Evolutionary conservation across 1,140 invertebrate genomes (phyloP).

Genomic region (Saccostrea glomerata): DNA sequence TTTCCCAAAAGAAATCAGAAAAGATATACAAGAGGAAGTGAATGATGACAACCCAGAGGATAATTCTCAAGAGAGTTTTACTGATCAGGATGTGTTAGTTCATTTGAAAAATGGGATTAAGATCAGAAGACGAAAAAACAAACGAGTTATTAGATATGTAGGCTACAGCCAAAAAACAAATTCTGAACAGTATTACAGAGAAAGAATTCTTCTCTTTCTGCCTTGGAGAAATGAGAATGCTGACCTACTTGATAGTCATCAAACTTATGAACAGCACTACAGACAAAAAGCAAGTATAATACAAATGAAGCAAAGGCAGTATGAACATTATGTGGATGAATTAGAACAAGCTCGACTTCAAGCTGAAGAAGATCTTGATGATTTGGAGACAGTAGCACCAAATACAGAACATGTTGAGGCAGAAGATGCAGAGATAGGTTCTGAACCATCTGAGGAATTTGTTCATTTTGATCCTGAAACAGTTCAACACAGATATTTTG

Average conservation of each 20-base stretch:
- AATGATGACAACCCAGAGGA: slow-evolving; percentile 8
- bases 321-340: slow-evolving; percentile 37
- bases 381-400: slow-evolving; percentile 38
- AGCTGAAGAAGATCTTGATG: slow-evolving; percentile 37
- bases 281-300: slow-evolving; percentile 5
- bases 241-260: slow-evolving; percentile 3
- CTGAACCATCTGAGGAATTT: slow-evolving; percentile 35
- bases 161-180: slow-evolving; percentile 45
- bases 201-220: slow-evolving; percentile 43
- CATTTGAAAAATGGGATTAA: slow-evolving; percentile 52
- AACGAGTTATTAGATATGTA: slow-evolving; percentile 48
- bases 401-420: slow-evolving; percentile 45
- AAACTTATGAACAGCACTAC: slow-evolving; percentile 40
- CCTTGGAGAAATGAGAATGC: slow-evolving; percentile 47
- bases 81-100: neutral
- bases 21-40: neutral
- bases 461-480: slow-evolving; percentile 51
- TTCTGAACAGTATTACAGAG: slow-evolving; percentile 45
- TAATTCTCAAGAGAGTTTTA: neutral
- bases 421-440: slow-evolving; percentile 19
- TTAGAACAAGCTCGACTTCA: slow-evolving; percentile 42
- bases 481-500: slow-evolving; percentile 48
- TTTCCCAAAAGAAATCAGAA: slow-evolving; percentile 4
- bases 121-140: slow-evolving; percentile 37
- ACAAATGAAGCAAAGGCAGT: slow-evolving; percentile 17